A percentile compares a stretch with the other conserved stretches of the same genome.
These are phyloP conservation scores for Styela clava DNA, from an alignment of 23 tunicate species.

Conservation along the genomic window DNA sequence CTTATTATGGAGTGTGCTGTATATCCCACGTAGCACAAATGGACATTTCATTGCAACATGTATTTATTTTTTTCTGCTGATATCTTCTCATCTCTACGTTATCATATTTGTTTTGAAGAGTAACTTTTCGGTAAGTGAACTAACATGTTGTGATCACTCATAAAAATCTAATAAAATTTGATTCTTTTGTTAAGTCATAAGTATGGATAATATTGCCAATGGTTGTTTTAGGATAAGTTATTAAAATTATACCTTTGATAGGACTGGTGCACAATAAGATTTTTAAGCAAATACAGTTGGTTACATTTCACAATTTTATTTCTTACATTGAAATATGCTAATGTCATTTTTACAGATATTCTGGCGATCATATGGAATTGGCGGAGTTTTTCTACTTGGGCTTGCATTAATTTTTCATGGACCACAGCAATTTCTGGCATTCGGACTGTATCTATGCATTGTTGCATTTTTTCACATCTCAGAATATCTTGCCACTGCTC, in stretches of 20 bases:
- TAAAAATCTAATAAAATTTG: too few species aligned
- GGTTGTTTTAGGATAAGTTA: too few species aligned
- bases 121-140: slow-evolving; percentile 8
- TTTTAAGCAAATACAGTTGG: too few species aligned
- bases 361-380: slow-evolving; percentile 69
- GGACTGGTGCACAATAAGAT: too few species aligned
- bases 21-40: neutral
- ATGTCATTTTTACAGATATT: slow-evolving; percentile 56
- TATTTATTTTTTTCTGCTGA: neutral
- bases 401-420: neutral
- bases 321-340: too few species aligned
- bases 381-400: slow-evolving; percentile 34
- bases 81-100: neutral
- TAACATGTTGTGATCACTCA: too few species aligned
- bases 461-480: slow-evolving; percentile 78
- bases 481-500: slow-evolving; percentile 86
- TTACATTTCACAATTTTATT: too few species aligned
- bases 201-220: too few species aligned
- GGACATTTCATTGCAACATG: neutral
- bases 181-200: too few species aligned
- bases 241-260: too few species aligned
- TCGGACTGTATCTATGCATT: slow-evolving; percentile 55
- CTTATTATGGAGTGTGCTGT: neutral
- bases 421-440: slow-evolving; percentile 17
- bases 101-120: neutral